Base-by-base conservation (phyloP, 2,888 invertebrate genomes). In the Therioaphis trifolii region DNA sequence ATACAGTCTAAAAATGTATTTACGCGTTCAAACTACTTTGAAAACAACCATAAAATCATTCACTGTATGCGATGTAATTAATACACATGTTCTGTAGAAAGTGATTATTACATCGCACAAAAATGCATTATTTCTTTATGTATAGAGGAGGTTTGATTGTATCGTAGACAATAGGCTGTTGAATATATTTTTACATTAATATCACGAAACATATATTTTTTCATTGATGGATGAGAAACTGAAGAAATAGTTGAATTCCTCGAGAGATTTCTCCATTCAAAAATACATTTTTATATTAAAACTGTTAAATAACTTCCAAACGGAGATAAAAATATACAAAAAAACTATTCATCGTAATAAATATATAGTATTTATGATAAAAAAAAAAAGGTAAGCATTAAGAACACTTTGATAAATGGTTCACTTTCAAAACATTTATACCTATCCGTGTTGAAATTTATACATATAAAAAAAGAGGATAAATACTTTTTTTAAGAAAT, bases 1-100 rank as follows among this genome's bases (percentile, higher is more conserved):
- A 76, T 61, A 61, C 21, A 40, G 24, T 0, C 3, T 14, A n/a
- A 61, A 27, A 46, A 52, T 29, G 15, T n/a, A 52, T 49, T 29
- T 72, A 72, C n/a, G n/a, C 46, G 40, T 49, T 29, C 27, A 18
- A 61, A 24, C 18, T 46, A n/a, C 61, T 27, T 71, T 71, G 27
- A 76, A 46, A 61, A 76, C 27, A 43, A 46, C 27, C n/a, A 46
- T 43, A 43, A 35, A 46, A 71, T 35, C 35, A 35, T 35, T 5
- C 7, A 5, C 7, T 7, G 2, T 21, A n/a, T 11, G 18, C 18
- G 12, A 75, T 58, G 40, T 24, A 75, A 75, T 58, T 24, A 72
- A 68, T 68, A 68, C 21, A 11, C 35, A 21, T n/a, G 12, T 4
- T 58, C 12, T 35, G 35, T 68, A 21, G 40, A 68, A n/a, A 40